Percentiles rank a stretch among this genome's conserved stretches.
phyloP scores from a whole-genome alignment of 2,888 invertebrate genomes.

The Pseudanteris insignis region DNA sequence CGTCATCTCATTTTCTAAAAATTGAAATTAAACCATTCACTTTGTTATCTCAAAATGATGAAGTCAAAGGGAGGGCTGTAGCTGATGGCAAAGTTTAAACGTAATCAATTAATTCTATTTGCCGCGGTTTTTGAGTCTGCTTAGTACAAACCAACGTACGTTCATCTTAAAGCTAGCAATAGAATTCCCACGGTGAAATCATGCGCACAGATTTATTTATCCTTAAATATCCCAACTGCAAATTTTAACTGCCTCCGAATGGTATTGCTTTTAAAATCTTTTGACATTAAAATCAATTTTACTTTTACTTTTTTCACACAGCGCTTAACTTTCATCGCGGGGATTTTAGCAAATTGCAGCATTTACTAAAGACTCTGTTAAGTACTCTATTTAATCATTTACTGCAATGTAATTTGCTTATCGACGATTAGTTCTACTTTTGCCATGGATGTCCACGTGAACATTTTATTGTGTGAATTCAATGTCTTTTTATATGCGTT shows the following conservation, averaged over 20 bases:
- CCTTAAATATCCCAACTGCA: slow-evolving; percentile 27
- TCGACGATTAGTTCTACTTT: slow-evolving; percentile 31
- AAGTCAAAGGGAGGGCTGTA: too few relatives aligned
- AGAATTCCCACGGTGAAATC: slow-evolving; percentile 5
- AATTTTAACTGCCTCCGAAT: slow-evolving; percentile 19
- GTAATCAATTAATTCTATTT: too few relatives aligned
- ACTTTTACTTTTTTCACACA: slow-evolving; percentile 10
- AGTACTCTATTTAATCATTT: too few relatives aligned
- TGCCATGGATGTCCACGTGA: slow-evolving; percentile 22
- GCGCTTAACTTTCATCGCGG: slow-evolving; percentile 3
- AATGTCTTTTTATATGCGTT: too few relatives aligned
- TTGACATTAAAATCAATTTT: not conserved
- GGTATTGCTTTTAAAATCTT: slow-evolving; percentile 14
- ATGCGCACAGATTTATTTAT: slow-evolving; percentile 17
- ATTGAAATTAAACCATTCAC: too few relatives aligned
- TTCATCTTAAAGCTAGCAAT: slow-evolving; percentile 27
- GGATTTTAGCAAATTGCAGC: too few relatives aligned
- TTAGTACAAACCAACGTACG: too few relatives aligned
- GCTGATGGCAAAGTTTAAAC: too few relatives aligned
- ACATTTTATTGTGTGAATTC: too few relatives aligned
- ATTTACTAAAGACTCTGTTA: too few relatives aligned
- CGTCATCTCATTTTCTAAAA: too few relatives aligned
- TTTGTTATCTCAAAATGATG: slow-evolving; percentile 6
- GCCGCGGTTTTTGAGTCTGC: too few relatives aligned
- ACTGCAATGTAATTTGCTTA: slow-evolving; percentile 4